Evolutionary conservation across 2,888 invertebrate genomes (phyloP), one percentile per base, ranked within the genome.

Genomic region (Machimus rusticus): DNA sequence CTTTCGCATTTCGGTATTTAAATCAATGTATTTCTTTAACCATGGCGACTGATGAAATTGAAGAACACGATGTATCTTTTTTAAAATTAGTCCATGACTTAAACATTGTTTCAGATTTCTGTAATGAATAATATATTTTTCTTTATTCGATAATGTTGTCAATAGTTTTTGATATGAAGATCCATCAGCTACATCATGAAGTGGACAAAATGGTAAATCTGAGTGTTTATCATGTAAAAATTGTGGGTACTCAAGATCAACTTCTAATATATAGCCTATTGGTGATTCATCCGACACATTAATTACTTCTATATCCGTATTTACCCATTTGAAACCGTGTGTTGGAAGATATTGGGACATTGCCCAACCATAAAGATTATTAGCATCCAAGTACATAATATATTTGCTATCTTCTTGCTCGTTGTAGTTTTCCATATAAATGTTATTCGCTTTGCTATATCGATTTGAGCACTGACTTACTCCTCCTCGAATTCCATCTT

Each of bases 41-140:
- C 37, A 37, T 37, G 37, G 37, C 9, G 37, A 37, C 9, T 37
- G 37, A 37, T 37, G 6, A 37, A 37, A 37, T 9, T 37, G 37
- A 37, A 37, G 37, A 5, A 37, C n/a, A 19, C 57, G 23, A 57
- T 57, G 23, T 57, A 57, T 57, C 16, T 57, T 23, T 34, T 34
- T 34, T 34, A 34, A 34, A 34, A 34, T 34, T 34, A 34, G 34
- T 34, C 57, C 57, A 57, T 57, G 57, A 23, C 16, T 14, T 57
- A 57, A 57, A 57, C 57, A 86, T 77, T 91, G 90, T 88, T 91
- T 90, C 57, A 92, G 89, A 86, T 90, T 91, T 43, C 89, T 46
- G 88, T 91, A 91, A 88, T 92, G 91, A 9, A 91, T 89, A 1
- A 91, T 88, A 88, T 92, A 91, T 34, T 88, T 89, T 16, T 87